These are phyloP conservation scores for Alcis repandata DNA, from an alignment of 2,888 invertebrate genomes.

Conservation along the genomic window DNA sequence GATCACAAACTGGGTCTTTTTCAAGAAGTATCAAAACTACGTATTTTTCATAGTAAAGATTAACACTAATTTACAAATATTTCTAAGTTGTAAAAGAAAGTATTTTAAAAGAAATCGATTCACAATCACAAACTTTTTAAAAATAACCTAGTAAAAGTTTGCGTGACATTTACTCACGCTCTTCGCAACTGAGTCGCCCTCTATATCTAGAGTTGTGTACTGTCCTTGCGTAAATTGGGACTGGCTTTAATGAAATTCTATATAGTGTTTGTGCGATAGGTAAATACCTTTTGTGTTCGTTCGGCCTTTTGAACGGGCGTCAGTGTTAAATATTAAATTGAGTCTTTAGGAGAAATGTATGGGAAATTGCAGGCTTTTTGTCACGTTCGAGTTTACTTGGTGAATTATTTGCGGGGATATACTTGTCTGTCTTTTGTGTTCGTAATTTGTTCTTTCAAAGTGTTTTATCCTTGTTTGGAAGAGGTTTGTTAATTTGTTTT, in stretches of 20 bases:
- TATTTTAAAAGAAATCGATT: no score
- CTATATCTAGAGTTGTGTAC: conserved; percentile 19
- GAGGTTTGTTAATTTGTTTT: no score
- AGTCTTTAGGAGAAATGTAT: conserved; percentile 25
- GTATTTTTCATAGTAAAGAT: no score
- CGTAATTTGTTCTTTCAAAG: not conserved
- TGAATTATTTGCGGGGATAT: not conserved
- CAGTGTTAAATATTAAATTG: conserved; percentile 35
- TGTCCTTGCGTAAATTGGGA: conserved; percentile 46
- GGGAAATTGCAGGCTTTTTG: conserved; percentile 13
- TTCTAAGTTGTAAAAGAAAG: no score
- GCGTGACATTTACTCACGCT: not conserved
- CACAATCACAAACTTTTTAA: no score
- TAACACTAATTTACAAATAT: no score
- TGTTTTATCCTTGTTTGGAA: not conserved
- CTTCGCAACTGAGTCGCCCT: not conserved
- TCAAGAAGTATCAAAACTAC: no score
- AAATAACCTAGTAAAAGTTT: no score
- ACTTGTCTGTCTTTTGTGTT: not conserved
- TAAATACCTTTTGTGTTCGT: conserved; percentile 38
- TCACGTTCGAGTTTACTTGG: conserved; percentile 20
- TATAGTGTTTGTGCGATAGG: conserved; percentile 42
- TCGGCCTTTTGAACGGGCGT: conserved; percentile 31
- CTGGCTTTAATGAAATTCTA: conserved; percentile 52
- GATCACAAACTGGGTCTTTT: no score